Percentiles rank a stretch among this genome's conserved stretches.
phyloP scores from a whole-genome alignment of 2,797 vertebrate species.

The Poecilia picta region DNA sequence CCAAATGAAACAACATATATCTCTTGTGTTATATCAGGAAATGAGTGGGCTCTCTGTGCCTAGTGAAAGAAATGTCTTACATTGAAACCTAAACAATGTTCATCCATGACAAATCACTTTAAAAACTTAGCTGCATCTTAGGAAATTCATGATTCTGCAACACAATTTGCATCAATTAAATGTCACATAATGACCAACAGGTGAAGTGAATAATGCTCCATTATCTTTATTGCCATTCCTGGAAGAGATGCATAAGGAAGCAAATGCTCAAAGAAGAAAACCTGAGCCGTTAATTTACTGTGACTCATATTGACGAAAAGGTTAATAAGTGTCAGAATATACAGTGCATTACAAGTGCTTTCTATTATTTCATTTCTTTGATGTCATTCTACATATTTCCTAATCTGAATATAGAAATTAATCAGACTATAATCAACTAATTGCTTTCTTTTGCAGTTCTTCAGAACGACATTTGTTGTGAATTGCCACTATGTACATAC shows the following conservation, averaged over 20 bases:
- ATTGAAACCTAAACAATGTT: conserved; percentile 2
- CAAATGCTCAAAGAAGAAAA: not conserved
- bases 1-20: conserved; percentile 13
- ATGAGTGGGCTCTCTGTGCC: not conserved
- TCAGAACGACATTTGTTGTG: not conserved
- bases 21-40: not conserved
- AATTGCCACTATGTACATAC: too few relatives aligned
- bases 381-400: too few relatives aligned
- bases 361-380: too few relatives aligned
- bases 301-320: not conserved
- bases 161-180: not conserved
- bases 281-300: not conserved
- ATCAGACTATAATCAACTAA: too few relatives aligned
- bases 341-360: too few relatives aligned
- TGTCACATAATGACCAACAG: not conserved
- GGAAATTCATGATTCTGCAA: not conserved
- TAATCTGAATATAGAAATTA: too few relatives aligned
- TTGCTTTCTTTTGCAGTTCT: too few relatives aligned
- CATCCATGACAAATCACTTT: not conserved
- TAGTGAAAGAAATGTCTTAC: not conserved
- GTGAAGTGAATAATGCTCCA: not conserved
- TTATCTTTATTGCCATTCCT: not conserved
- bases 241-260: not conserved
- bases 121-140: not conserved
- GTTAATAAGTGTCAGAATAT: not conserved